Percentiles rank a stretch among this genome's conserved stretches.
These are phyloP conservation scores for Pedionomus torquatus DNA, from an alignment of 2,113 vertebrate species.

Conservation along the genomic window DNA sequence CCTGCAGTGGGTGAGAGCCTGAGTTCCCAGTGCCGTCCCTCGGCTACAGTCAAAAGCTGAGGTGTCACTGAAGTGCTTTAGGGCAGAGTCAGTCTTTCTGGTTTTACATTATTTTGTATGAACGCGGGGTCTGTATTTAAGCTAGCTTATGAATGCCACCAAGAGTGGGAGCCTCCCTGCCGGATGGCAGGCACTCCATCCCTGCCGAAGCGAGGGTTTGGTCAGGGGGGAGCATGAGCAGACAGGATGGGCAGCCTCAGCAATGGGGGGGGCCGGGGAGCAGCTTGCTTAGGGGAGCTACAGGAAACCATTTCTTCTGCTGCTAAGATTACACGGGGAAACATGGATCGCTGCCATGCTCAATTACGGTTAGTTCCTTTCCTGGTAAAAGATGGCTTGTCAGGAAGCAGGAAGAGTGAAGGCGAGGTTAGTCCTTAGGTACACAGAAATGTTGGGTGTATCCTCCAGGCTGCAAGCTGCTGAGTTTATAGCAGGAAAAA, in stretches of 20 bases:
- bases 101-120: neutral
- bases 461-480: neutral
- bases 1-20: neutral
- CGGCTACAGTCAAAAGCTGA: neutral
- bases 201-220: neutral
- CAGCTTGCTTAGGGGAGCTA: neutral
- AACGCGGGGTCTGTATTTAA: neutral
- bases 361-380: conserved; percentile 1
- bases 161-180: neutral
- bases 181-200: rapidly evolving
- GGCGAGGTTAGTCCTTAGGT: neutral
- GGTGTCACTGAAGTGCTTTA: neutral
- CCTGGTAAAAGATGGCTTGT: neutral
- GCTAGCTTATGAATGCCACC: neutral
- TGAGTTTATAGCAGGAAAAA: neutral
- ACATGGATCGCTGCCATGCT: conserved; percentile 11
- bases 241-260: rapidly evolving
- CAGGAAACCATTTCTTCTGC: conserved; percentile 19
- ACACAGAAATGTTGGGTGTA: neutral
- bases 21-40: neutral
- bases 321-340: neutral
- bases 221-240: rapidly evolving
- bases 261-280: neutral
- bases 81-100: neutral
- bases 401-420: neutral